Evolutionary conservation across 2,113 vertebrate genomes (phyloP).

Genomic region (Probosciger aterrimus): DNA sequence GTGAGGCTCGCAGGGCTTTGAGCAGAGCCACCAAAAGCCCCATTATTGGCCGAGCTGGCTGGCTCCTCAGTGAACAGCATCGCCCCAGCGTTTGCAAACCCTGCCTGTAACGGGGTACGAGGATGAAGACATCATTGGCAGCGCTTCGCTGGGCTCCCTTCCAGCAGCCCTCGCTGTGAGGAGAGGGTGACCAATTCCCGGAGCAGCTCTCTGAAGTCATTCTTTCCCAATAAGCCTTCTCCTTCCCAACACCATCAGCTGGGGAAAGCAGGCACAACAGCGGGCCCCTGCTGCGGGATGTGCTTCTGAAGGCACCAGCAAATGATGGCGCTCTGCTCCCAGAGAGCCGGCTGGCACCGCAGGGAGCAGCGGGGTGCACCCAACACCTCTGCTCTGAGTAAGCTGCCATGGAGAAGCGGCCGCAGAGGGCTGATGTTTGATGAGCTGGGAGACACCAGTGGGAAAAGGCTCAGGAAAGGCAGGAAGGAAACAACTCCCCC

Average conservation of each 20-base stretch:
- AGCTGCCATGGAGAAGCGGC: background rate
- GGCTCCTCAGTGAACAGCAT: background rate
- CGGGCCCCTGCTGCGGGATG: background rate
- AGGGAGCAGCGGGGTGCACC: background rate
- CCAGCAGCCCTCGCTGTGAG: background rate
- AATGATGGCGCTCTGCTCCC: background rate
- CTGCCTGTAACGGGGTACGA: background rate
- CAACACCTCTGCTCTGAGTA: accelerated
- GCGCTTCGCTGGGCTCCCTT: background rate
- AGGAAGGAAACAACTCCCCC: background rate
- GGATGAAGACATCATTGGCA: constrained; percentile 56
- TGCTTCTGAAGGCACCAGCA: background rate
- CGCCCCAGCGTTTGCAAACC: background rate
- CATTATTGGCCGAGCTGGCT: background rate
- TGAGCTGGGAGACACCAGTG: background rate
- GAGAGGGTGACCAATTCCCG: background rate
- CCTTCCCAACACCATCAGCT: background rate
- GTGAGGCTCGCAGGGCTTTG: background rate
- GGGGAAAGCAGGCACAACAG: background rate
- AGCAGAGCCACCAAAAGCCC: background rate
- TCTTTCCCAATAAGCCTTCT: background rate
- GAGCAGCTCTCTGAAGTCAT: background rate
- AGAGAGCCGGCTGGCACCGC: accelerated
- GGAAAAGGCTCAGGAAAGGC: background rate
- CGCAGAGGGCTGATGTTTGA: background rate